Percentiles rank a stretch among this genome's conserved stretches.
These are phyloP conservation scores for Nasonia longicornis DNA, from an alignment of 1,140 invertebrate species.

Conservation along the genomic window DNA sequence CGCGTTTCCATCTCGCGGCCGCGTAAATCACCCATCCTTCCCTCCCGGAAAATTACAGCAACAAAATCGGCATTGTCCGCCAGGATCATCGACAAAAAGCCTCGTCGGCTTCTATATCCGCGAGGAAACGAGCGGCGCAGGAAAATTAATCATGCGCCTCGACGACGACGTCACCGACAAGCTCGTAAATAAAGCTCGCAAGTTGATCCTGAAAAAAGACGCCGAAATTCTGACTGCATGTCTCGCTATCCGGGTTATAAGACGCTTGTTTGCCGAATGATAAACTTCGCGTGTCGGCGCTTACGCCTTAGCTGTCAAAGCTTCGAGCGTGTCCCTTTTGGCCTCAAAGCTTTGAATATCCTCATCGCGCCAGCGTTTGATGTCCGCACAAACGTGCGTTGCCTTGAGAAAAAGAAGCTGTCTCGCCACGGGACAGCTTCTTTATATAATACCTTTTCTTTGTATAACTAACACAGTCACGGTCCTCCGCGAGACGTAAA, in stretches of 20 bases:
- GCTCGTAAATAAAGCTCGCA: conserved; percentile 1
- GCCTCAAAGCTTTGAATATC: background rate
- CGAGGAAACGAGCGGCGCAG: background rate
- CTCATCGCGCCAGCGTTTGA: background rate
- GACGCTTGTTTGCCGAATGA: background rate
- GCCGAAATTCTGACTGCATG: background rate
- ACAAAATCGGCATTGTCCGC: conserved; percentile 5
- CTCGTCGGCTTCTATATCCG: background rate
- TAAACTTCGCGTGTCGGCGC: background rate
- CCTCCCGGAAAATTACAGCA: conserved; percentile 10
- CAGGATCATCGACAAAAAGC: background rate
- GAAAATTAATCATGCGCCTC: conserved; percentile 10
- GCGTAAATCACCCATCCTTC: conserved; percentile 9
- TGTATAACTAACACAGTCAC: background rate
- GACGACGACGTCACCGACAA: background rate
- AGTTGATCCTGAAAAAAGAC: background rate
- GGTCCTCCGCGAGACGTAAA: too few species aligned
- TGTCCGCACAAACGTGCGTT: background rate
- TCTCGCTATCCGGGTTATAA: too few species aligned
- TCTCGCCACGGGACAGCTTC: background rate
- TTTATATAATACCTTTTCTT: background rate
- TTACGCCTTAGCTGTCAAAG: background rate
- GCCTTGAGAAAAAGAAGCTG: background rate
- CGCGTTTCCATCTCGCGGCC: background rate
- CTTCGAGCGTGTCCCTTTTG: background rate